Base-by-base conservation (phyloP, 2,888 invertebrate species). In the Oligia fasciuncula region DNA sequence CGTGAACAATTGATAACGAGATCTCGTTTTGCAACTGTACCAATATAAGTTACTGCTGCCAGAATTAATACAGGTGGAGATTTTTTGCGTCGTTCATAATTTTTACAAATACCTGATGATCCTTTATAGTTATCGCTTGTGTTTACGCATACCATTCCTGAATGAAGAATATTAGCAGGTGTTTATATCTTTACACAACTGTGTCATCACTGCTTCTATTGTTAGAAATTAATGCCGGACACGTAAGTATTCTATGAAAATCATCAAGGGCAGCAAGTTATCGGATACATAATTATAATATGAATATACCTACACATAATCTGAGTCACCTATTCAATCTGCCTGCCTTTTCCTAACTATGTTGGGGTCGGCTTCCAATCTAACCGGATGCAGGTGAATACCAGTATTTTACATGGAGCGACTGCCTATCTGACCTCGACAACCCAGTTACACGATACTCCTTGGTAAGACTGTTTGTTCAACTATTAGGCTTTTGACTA, bases 181-280 rank as follows among this genome's bases (percentile, higher is more conserved):
- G 66, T 29, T n/a, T 6, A 29, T 40, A 60, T 17, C 13, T 71
- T 80, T 57, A 60, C 11, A 73, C 43, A 73, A 19, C 17, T 57
- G 80, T 79, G 19, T 69, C 17, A 78, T 78, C 67, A 51, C 40
- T 69, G 54, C 54, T 66, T 51, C 51, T 43, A 60, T 80, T 79
- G 80, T 79, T 60, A 19, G 0, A 40, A 65, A 29, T 72, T 0
- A 80, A 40, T 73, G 49, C 29, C 65, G 11, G 13, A 29, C 57
- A 49, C 23, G 17, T 14, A 14, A 17, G n/a, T 72, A 49, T 72
- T 57, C 13, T 5, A 49, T 66, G 40, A 80, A 66, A 60, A 35
- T 51, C 2, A 60, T 29, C 40, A 73, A 73, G 46, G 54, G 29
- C 17, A 14, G 1, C 51, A 23, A 65, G 17, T 75, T 9, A 5